Percentiles rank a stretch among this genome's conserved stretches.
phyloP scores from a whole-genome alignment of 92 coral and sea anemone genomes.

The Anthopleura xanthogrammica region DNA sequence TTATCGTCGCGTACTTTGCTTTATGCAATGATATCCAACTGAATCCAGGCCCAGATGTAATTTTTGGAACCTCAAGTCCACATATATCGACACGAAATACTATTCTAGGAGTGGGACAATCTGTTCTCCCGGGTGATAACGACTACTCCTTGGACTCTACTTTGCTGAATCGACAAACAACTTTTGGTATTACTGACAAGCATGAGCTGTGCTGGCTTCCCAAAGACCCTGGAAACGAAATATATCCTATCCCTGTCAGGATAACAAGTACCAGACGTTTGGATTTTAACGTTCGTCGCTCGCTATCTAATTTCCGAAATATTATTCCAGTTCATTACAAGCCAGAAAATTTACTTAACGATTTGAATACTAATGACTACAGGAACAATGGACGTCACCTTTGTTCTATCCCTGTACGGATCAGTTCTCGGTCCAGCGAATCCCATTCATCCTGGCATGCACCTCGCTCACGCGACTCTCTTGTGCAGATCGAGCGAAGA shows the following conservation, averaged over 20 bases:
- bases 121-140: neutral
- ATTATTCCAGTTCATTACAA: neutral
- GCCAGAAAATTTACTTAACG: neutral
- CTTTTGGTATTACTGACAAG: too few relatives aligned
- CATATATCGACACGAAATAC: neutral
- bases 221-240: too few relatives aligned
- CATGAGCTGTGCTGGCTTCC: too few relatives aligned
- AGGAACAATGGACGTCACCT: too few relatives aligned
- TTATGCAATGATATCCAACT: neutral
- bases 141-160: neutral
- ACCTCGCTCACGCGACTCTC: too few relatives aligned
- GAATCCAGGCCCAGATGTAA: neutral
- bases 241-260: neutral
- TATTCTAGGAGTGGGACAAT: neutral
- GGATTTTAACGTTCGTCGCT: neutral
- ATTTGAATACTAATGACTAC: slow-evolving; percentile 10
- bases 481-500: too few relatives aligned
- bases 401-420: too few relatives aligned
- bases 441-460: too few relatives aligned
- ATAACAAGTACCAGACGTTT: neutral
- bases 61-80: neutral
- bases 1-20: neutral
- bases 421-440: too few relatives aligned
- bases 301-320: neutral
- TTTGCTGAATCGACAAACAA: neutral